Conservation (phyloP, 2,888 invertebrate species). For the Aporophyla lueneburgensis region DNA sequence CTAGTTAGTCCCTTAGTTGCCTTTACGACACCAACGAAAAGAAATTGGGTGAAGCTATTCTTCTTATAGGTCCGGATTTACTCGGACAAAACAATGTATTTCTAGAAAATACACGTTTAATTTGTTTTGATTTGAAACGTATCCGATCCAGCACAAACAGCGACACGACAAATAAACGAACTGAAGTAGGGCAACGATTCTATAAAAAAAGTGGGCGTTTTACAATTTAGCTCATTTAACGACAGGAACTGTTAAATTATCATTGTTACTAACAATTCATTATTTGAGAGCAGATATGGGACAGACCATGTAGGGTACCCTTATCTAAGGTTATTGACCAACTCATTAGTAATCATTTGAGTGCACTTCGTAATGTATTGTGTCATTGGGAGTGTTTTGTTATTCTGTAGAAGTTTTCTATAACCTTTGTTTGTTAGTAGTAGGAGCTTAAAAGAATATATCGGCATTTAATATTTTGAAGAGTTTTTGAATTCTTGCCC, state of each 20-base stretch:
- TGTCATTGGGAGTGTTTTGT: conserved; percentile 25
- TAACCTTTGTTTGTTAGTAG: conserved; percentile 4
- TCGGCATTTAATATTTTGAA: neutral
- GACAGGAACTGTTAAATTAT: conserved; percentile 31
- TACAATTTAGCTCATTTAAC: conserved; percentile 17
- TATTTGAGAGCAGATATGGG: conserved; percentile 1
- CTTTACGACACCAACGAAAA: too few species aligned
- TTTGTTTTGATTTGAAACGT: too few species aligned
- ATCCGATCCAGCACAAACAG: too few species aligned
- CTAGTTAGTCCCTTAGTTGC: too few species aligned
- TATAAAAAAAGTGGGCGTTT: conserved; percentile 19
- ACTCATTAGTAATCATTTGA: conserved; percentile 28
- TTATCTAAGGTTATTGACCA: conserved; percentile 50
- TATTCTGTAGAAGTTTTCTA: conserved; percentile 14
- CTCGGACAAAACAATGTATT: too few species aligned
- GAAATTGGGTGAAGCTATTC: too few species aligned
- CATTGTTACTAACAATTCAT: neutral
- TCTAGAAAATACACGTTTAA: too few species aligned
- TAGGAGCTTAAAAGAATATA: neutral
- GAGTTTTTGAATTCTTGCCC: neutral
- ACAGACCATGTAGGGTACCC: neutral
- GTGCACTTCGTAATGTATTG: conserved; percentile 38
- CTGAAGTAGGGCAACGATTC: conserved; percentile 18
- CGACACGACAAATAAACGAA: neutral
- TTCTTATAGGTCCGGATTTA: too few species aligned